A percentile compares a stretch with the other conserved stretches of the same genome.
phyloP scores from a whole-genome alignment of 2,113 vertebrate species.

The Marcusenius ussheri region DNA sequence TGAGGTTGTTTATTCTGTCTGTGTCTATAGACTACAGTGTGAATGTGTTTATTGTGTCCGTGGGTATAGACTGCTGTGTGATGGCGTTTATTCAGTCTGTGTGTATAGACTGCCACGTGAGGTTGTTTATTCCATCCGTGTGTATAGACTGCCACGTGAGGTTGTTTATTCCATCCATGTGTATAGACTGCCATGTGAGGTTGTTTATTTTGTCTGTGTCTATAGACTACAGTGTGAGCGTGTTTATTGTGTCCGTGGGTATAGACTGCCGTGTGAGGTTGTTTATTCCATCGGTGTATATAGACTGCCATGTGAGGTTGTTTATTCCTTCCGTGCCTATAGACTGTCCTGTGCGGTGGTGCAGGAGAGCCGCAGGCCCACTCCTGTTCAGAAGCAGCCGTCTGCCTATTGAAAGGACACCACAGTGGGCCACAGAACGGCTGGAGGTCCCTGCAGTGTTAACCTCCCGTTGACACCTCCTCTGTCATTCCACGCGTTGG shows the following conservation, averaged over 20 bases:
- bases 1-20: background rate
- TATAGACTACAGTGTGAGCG: background rate
- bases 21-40: background rate
- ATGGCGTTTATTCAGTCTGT: background rate
- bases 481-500: constrained; percentile 50
- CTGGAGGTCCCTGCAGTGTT: constrained; percentile 39
- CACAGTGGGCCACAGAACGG: constrained; percentile 45
- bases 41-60: background rate
- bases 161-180: background rate
- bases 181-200: background rate
- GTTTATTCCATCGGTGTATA: background rate
- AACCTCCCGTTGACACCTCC: constrained; percentile 43
- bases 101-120: background rate
- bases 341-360: background rate
- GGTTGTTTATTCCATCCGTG: background rate
- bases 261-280: background rate
- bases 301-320: background rate
- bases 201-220: background rate
- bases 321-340: background rate
- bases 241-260: background rate
- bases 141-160: background rate
- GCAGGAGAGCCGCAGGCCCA: constrained; percentile 11
- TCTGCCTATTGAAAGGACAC: constrained; percentile 54
- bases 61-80: background rate
- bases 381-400: constrained; percentile 45